phyloP scores from a whole-genome alignment of 1,140 invertebrate species.

The Hyposmocoma kahamanoa region DNA sequence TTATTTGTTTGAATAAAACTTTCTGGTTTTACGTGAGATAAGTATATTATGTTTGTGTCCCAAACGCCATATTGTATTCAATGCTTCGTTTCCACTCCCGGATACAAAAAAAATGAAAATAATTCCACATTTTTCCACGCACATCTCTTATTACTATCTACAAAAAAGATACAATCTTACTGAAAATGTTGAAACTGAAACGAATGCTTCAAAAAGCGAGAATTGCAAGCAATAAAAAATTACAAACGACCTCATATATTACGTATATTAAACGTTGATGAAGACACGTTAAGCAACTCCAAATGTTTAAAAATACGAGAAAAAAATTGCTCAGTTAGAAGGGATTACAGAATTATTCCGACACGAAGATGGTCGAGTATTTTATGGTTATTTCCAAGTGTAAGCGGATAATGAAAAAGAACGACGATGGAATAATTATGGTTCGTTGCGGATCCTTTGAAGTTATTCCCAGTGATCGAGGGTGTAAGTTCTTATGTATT shows the following conservation, averaged over 20 bases:
- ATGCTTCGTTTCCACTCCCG: constrained; percentile 27
- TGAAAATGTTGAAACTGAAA: not conserved
- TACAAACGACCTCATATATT: constrained; percentile 27
- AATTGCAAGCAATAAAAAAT: constrained; percentile 13
- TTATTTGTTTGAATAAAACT: constrained; percentile 72
- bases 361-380: constrained; percentile 43
- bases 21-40: constrained; percentile 66
- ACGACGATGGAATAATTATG: constrained; percentile 37
- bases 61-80: constrained; percentile 45
- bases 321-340: constrained; percentile 34
- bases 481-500: too few relatives aligned
- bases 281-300: constrained; percentile 28
- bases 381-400: constrained; percentile 52
- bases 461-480: not conserved
- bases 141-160: too few relatives aligned
- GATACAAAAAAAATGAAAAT: not conserved
- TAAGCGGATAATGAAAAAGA: constrained; percentile 19
- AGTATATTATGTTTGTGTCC: constrained; percentile 67
- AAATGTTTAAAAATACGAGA: constrained; percentile 17
- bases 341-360: constrained; percentile 44
- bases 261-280: constrained; percentile 35
- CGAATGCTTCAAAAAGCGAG: constrained; percentile 4
- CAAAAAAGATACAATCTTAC: not conserved
- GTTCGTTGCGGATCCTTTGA: not conserved
- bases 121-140: too few relatives aligned